Percentiles rank a stretch among this genome's conserved stretches.
Conservation (phyloP, 1,140 invertebrate genomes). For the Marisa cornuarietis region DNA sequence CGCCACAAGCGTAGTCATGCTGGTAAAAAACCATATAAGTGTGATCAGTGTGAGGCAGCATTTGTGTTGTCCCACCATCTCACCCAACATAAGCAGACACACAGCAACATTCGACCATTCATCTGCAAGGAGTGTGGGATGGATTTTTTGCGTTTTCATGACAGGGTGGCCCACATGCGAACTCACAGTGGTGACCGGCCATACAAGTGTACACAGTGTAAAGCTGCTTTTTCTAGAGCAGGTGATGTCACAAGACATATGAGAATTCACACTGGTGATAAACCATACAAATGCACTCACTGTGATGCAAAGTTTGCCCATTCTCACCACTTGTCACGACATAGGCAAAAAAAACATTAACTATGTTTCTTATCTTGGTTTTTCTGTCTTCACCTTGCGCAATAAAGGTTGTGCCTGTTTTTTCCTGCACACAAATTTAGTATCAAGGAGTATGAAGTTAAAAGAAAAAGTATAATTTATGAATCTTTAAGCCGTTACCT, state of each 20-base stretch:
- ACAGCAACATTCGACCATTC: slow-evolving; percentile 34
- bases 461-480: too few relatives aligned
- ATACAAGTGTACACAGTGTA: slow-evolving; percentile 6
- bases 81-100: slow-evolving; percentile 31
- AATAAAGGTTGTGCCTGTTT: too few relatives aligned
- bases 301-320: slow-evolving; percentile 16
- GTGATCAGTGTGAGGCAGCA: slow-evolving; percentile 27
- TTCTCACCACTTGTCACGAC: too few relatives aligned
- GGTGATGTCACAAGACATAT: slow-evolving; percentile 23
- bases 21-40: slow-evolving; percentile 35
- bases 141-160: slow-evolving; percentile 11
- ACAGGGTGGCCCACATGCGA: slow-evolving; percentile 20
- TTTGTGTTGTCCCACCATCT: slow-evolving; percentile 29
- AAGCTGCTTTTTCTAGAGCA: slow-evolving; percentile 9
- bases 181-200: slow-evolving; percentile 75
- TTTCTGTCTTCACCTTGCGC: too few relatives aligned
- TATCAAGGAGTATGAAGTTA: too few relatives aligned
- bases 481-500: too few relatives aligned
- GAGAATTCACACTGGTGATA: slow-evolving; percentile 20
- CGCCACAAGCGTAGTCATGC: slow-evolving; percentile 26
- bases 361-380: too few relatives aligned
- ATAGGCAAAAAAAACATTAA: too few relatives aligned
- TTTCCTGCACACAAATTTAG: too few relatives aligned
- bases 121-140: slow-evolving; percentile 35
- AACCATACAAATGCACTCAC: slow-evolving; percentile 19